These are phyloP conservation scores for Promerops cafer DNA, from an alignment of 2,113 vertebrate species.

Conservation along the genomic window DNA sequence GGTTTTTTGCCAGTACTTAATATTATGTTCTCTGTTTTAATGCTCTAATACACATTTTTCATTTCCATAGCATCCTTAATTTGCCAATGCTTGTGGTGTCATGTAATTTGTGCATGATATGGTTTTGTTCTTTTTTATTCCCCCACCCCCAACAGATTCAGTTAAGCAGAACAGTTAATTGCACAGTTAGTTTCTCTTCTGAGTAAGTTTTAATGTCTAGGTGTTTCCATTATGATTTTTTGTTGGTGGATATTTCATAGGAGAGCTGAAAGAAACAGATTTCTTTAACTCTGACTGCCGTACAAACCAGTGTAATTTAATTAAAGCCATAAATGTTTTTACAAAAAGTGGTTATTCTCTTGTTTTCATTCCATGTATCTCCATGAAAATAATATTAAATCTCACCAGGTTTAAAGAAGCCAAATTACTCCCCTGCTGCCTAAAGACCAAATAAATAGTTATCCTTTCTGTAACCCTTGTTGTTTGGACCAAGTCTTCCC, in stretches of 20 bases:
- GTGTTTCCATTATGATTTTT: background rate
- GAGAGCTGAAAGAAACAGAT: background rate
- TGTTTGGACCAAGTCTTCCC: background rate
- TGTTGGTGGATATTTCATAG: background rate
- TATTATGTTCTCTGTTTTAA: background rate
- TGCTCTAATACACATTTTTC: background rate
- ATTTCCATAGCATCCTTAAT: background rate
- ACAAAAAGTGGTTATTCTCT: background rate
- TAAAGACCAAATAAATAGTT: background rate
- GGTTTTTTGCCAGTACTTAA: background rate
- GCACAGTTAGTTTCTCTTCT: background rate
- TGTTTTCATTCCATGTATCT: background rate
- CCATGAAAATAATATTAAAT: background rate
- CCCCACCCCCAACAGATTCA: background rate
- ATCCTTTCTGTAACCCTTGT: background rate
- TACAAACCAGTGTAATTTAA: background rate
- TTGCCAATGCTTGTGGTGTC: background rate
- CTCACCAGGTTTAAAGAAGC: background rate
- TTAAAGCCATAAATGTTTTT: background rate
- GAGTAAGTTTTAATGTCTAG: background rate
- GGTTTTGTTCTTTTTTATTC: background rate
- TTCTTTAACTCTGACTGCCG: background rate
- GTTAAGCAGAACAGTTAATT: background rate
- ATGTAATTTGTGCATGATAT: background rate
- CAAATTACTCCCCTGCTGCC: fast-evolving